Evolutionary conservation across 2,113 vertebrate genomes (phyloP).

Genomic region (Catharus minimus): DNA sequence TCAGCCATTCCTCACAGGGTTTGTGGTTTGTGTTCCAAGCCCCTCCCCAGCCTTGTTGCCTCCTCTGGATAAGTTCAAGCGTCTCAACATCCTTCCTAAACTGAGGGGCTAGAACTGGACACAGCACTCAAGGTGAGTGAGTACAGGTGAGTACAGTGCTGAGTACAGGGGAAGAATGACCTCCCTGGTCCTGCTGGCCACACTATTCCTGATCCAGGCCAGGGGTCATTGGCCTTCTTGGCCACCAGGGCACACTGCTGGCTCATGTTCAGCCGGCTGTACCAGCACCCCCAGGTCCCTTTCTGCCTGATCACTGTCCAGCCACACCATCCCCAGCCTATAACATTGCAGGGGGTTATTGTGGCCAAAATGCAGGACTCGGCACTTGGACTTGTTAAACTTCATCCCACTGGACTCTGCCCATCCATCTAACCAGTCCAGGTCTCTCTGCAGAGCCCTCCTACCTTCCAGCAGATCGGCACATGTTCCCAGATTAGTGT

Average conservation of each 20-base stretch:
- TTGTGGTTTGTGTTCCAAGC: not conserved
- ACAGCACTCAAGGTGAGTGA: not conserved
- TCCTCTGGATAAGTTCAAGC: rapidly evolving
- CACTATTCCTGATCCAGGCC: not conserved
- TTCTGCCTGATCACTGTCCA: not conserved
- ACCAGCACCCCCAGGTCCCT: not conserved
- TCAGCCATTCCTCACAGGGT: rapidly evolving
- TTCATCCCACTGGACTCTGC: not conserved
- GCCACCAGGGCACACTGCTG: not conserved
- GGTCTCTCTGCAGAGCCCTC: not conserved
- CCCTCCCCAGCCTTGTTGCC: not conserved
- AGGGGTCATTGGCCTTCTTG: too few relatives aligned
- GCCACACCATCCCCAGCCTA: rapidly evolving
- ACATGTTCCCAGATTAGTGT: rapidly evolving
- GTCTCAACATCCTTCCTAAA: rapidly evolving
- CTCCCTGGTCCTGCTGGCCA: not conserved
- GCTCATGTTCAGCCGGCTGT: not conserved
- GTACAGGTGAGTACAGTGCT: not conserved
- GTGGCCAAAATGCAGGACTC: not conserved
- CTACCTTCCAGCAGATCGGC: rapidly evolving
- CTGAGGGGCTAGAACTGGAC: not conserved
- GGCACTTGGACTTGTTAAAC: not conserved
- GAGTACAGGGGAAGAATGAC: rapidly evolving
- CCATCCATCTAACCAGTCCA: rapidly evolving
- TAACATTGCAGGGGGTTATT: rapidly evolving